These are phyloP conservation scores for Ciconia maguari DNA, from an alignment of 2,113 vertebrate species.

Conservation along the genomic window DNA sequence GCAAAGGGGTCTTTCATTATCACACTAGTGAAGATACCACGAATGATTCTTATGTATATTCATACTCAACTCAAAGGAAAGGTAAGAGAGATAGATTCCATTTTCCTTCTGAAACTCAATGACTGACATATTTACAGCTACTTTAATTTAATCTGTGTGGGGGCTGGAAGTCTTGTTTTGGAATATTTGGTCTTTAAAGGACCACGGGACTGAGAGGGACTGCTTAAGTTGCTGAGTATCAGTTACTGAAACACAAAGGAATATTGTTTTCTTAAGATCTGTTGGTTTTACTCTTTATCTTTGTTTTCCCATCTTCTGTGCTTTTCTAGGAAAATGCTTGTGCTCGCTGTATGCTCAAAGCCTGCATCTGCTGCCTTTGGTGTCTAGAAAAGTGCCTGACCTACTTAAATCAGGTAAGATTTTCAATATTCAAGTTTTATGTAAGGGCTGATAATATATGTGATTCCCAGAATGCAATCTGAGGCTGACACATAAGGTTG, in stretches of 20 bases:
- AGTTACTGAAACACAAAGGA: neutral
- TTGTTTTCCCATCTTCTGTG: neutral
- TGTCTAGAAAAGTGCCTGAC: slow-evolving; percentile 99
- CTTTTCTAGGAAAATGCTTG: slow-evolving; percentile 89
- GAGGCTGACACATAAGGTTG: neutral
- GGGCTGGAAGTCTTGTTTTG: neutral
- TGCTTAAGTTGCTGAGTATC: neutral
- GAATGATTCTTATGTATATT: slow-evolving; percentile 95
- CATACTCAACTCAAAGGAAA: slow-evolving; percentile 97
- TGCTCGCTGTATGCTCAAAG: slow-evolving; percentile 92
- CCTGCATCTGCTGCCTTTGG: slow-evolving; percentile 99
- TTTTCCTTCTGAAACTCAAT: neutral
- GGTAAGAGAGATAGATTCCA: slow-evolving; percentile 73
- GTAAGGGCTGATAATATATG: neutral
- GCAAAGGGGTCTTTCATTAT: slow-evolving; percentile 99
- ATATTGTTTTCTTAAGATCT: neutral
- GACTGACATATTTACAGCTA: neutral
- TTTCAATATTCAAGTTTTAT: slow-evolving; percentile 6
- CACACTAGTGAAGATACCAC: slow-evolving; percentile 94
- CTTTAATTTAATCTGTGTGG: neutral
- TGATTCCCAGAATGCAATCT: neutral
- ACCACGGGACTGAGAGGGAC: neutral
- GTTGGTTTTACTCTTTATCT: neutral
- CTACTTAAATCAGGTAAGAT: slow-evolving; percentile 95
- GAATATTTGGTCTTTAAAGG: neutral